Evolutionary conservation across 2,888 invertebrate species (phyloP).

Genomic region (Metopia argyrocephala): DNA sequence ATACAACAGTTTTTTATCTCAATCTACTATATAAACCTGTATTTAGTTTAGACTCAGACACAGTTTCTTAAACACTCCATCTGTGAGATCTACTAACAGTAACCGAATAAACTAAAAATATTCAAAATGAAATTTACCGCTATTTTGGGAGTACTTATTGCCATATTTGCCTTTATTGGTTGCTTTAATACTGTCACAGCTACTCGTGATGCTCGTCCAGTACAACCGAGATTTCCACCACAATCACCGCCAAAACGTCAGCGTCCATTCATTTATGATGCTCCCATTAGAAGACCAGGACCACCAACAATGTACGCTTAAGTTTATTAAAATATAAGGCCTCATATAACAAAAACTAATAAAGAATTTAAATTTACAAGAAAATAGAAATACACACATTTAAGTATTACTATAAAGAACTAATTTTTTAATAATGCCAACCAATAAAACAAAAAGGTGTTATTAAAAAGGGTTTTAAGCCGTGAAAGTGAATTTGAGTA

Average conservation of each 20-base stretch:
- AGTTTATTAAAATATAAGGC: neutral
- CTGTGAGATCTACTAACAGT: neutral
- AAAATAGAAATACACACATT: too few relatives aligned
- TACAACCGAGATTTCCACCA: conserved; percentile 34
- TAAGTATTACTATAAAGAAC: too few relatives aligned
- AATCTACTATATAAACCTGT: conserved; percentile 9
- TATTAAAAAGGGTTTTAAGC: too few relatives aligned
- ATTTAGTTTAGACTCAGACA: neutral
- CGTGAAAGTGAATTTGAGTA: too few relatives aligned
- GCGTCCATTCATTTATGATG: conserved; percentile 53
- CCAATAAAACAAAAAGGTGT: too few relatives aligned
- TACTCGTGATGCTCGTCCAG: conserved; percentile 34
- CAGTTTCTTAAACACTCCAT: conserved; percentile 31
- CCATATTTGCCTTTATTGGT: conserved; percentile 36
- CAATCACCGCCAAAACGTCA: conserved; percentile 40
- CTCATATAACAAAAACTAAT: neutral
- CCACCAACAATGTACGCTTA: conserved; percentile 53
- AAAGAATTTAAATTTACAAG: neutral
- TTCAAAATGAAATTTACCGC: conserved; percentile 38
- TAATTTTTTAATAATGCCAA: too few relatives aligned
- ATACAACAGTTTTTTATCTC: neutral
- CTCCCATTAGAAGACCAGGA: conserved; percentile 52
- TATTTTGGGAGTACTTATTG: conserved; percentile 17
- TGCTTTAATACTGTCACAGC: conserved; percentile 26
- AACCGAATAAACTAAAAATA: neutral